Evolutionary conservation across 2,113 vertebrate genomes (phyloP).

Genomic region (Thinocorus orbignyianus): DNA sequence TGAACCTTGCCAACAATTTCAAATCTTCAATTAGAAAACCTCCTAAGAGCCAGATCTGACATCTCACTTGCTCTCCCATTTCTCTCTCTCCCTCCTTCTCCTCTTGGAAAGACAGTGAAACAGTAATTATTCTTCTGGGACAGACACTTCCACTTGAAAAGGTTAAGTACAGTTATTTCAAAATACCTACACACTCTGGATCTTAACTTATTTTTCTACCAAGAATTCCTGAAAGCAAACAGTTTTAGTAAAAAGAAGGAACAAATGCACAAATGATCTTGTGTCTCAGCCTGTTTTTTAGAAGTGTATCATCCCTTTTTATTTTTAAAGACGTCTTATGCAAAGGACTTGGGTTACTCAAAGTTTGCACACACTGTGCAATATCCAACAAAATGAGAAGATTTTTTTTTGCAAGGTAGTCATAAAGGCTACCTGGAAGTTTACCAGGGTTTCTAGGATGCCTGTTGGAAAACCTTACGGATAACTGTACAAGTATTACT

Average conservation of each 20-base stretch:
- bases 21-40: neutral
- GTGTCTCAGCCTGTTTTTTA: neutral
- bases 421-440: neutral
- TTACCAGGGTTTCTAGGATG: neutral
- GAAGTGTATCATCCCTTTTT: neutral
- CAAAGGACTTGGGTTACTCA: neutral
- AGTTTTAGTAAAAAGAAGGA: neutral
- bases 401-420: neutral
- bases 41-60: neutral
- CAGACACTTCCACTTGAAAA: neutral
- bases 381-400: neutral
- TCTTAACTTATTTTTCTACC: neutral
- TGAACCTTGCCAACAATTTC: neutral
- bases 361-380: neutral
- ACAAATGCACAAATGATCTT: neutral
- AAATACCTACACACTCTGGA: neutral
- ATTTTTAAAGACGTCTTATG: neutral
- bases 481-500: conserved; percentile 39
- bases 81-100: neutral
- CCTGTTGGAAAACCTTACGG: neutral
- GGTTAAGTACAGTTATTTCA: neutral
- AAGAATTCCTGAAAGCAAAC: neutral
- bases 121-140: neutral
- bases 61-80: neutral
- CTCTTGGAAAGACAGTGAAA: neutral